Conservation (phyloP, 1,140 invertebrate genomes). For the Bombus waltoni region DNA sequence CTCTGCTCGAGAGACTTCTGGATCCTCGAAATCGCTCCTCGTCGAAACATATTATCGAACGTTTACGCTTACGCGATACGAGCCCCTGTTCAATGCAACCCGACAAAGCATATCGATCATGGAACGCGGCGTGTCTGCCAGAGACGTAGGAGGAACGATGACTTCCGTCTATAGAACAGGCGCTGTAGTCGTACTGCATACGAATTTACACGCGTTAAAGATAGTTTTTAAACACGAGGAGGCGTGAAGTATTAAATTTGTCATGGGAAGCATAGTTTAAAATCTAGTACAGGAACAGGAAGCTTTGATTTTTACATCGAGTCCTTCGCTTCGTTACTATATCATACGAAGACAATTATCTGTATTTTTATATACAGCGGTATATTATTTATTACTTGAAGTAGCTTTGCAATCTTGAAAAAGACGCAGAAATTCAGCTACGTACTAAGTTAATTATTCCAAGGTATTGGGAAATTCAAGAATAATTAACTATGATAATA, state of each 20-base stretch:
- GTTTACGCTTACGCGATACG: neutral
- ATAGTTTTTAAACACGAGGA: neutral
- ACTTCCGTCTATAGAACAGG: neutral
- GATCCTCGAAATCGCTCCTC: conserved; percentile 5
- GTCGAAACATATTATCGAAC: conserved; percentile 36
- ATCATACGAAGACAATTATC: too few relatives aligned
- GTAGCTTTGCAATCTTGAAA: neutral
- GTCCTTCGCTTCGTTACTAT: too few relatives aligned
- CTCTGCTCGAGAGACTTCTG: conserved; percentile 37
- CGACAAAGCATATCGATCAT: neutral
- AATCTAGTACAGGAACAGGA: neutral
- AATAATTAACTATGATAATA: too few relatives aligned
- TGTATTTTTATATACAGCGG: too few relatives aligned
- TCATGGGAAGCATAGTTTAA: neutral
- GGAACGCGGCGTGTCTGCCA: too few relatives aligned
- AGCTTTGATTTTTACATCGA: too few relatives aligned
- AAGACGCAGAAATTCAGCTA: neutral
- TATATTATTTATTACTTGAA: too few relatives aligned
- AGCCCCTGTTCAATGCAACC: neutral
- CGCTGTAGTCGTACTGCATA: neutral
- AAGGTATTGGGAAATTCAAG: neutral
- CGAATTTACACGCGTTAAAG: neutral
- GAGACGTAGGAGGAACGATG: neutral
- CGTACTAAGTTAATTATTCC: neutral
- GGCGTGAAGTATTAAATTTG: neutral